Evolutionary conservation across 2,888 invertebrate genomes (phyloP), one percentile per base, ranked within the genome.

Genomic region (Nemapogon koenigi): DNA sequence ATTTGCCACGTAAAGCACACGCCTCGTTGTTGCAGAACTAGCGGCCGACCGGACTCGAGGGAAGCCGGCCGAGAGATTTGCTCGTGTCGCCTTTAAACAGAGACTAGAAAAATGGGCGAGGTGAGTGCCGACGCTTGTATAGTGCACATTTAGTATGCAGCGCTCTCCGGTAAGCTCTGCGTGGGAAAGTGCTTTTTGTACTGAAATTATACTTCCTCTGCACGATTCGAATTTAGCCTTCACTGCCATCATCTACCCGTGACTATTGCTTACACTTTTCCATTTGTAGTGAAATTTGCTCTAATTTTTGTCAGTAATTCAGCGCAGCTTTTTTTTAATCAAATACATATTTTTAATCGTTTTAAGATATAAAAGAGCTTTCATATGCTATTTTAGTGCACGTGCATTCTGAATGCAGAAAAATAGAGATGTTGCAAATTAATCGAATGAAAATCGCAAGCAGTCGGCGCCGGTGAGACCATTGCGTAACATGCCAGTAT

Each of bases 21-120:
- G 63, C 65, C 67, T 29, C 43, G 38, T 72, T 78, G 72, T 78
- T 78, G 67, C 78, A 78, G 78, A 76, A 76, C 70, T 78, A 78
- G 64, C 67, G 63, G 65, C 67, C 66, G 67, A 62, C 69, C 65
- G 30, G 70, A 47, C 67, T 66, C 64, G 70, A 72, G 66, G 69
- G 64, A 71, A 66, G 69, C 66, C 72, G 63, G 65, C 65, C 64
- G 59, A 67, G 61, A 64, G 70, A 68, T 68, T 67, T 64, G 59
- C 61, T 67, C 70, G 67, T 67, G 66, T 69, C 71, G 68, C 70
- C 73, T 73, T 67, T 53, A 60, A 58, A 67, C 72, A 78, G 59
- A 73, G 65, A 72, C 72, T 75, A 66, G 64, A 63, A 69, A 71
- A 75, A 78, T 78, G 78, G 78, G 78, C 75, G 78, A 78, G 78